phyloP scores from a whole-genome alignment of 1,140 invertebrate species.

The Anthonomus grandis region DNA sequence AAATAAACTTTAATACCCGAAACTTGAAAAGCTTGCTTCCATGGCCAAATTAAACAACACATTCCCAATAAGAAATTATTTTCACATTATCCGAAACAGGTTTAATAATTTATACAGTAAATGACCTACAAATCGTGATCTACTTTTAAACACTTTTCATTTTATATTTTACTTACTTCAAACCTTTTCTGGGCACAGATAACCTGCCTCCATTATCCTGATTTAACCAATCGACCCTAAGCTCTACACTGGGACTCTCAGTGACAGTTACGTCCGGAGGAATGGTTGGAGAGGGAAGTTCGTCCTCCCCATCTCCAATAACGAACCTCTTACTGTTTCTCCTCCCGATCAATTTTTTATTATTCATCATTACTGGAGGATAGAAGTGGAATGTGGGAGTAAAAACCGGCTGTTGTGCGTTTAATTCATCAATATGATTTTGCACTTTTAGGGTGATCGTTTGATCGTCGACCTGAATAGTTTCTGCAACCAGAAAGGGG shows the following conservation, averaged over 20 bases:
- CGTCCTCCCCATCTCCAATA: slow-evolving; percentile 44
- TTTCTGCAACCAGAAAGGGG: no score
- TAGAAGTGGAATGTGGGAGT: slow-evolving; percentile 18
- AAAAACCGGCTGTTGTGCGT: background rate
- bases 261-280: slow-evolving; percentile 33
- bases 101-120: no score
- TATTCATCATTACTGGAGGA: slow-evolving; percentile 15
- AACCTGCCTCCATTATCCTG: slow-evolving; percentile 12
- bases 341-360: slow-evolving; percentile 31
- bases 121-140: no score
- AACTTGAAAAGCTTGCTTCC: no score
- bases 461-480: background rate
- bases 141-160: no score
- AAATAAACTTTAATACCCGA: no score
- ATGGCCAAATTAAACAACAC: no score
- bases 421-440: background rate
- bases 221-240: slow-evolving; percentile 15
- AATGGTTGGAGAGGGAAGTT: slow-evolving; percentile 20
- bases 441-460: background rate
- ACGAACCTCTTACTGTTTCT: slow-evolving; percentile 47
- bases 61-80: no score
- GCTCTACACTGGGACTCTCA: slow-evolving; percentile 25
- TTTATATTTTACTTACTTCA: slow-evolving; percentile 37
- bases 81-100: no score
- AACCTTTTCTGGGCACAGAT: slow-evolving; percentile 13